These are phyloP conservation scores for Pardosa pseudoannulata DNA, from an alignment of 2,888 invertebrate genomes.

Conservation along the genomic window DNA sequence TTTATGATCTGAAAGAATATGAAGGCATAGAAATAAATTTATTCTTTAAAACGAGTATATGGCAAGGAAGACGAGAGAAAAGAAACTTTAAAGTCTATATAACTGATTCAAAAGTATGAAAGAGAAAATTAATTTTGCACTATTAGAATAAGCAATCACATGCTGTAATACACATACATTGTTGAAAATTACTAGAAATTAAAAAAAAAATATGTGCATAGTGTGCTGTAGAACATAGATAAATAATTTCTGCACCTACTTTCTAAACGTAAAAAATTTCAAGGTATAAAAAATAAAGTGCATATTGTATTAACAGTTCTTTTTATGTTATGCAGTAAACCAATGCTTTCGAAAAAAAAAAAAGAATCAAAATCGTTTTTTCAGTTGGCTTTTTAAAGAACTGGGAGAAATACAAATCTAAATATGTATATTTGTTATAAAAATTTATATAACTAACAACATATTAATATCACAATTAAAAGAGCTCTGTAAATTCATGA, in stretches of 20 bases:
- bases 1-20: too few species aligned
- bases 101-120: too few species aligned
- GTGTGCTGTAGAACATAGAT: neutral
- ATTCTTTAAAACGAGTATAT: too few species aligned
- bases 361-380: neutral
- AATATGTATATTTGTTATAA: neutral
- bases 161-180: too few species aligned
- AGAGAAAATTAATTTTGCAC: too few species aligned
- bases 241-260: neutral
- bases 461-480: conserved; percentile 11
- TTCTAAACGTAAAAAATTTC: too few species aligned
- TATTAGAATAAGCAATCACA: too few species aligned
- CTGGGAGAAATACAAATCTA: neutral
- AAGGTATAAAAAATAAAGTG: too few species aligned
- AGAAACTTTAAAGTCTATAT: too few species aligned
- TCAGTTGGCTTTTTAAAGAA: neutral
- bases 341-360: neutral
- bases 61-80: too few species aligned
- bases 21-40: too few species aligned
- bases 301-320: neutral
- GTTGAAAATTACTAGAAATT: too few species aligned
- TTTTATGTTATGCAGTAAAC: neutral
- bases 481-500: neutral
- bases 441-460: neutral
- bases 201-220: neutral